Percentiles rank a stretch among this genome's conserved stretches.
phyloP scores from a whole-genome alignment of 1,140 invertebrate genomes.

The Plectus sambesii region DNA sequence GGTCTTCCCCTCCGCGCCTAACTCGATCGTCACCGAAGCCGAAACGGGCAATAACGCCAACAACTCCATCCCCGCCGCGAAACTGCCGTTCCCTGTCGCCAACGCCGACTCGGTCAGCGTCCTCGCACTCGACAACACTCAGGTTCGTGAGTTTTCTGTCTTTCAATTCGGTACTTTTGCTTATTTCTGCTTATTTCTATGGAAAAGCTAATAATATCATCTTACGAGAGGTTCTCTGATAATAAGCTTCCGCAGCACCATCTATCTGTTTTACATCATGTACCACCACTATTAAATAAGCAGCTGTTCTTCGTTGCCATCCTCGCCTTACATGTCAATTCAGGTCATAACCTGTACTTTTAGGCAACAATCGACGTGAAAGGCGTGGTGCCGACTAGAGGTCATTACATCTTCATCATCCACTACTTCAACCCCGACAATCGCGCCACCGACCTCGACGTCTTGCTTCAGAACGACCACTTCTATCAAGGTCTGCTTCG shows the following conservation, averaged over 20 bases:
- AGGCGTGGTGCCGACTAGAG: conserved; percentile 52
- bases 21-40: conserved; percentile 54
- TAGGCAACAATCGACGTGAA: conserved; percentile 46
- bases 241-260: no score
- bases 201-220: no score
- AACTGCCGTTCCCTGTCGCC: conserved; percentile 39
- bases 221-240: no score
- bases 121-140: conserved; percentile 45
- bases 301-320: no score
- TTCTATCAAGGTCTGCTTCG: conserved; percentile 59
- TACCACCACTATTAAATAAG: no score
- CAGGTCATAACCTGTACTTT: no score
- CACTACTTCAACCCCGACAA: conserved; percentile 90
- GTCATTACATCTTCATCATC: conserved; percentile 72
- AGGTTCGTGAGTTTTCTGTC: conserved; percentile 39
- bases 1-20: conserved; percentile 61
- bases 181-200: no score
- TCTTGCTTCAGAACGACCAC: conserved; percentile 68
- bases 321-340: no score
- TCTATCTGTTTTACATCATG: no score
- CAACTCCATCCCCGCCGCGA: conserved; percentile 51
- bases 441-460: conserved; percentile 61
- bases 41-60: conserved; percentile 30
- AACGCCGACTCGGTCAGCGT: conserved; percentile 39
- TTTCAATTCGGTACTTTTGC: no score